Conservation (phyloP, 1,140 invertebrate genomes). For the Lepidostoma basale region DNA sequence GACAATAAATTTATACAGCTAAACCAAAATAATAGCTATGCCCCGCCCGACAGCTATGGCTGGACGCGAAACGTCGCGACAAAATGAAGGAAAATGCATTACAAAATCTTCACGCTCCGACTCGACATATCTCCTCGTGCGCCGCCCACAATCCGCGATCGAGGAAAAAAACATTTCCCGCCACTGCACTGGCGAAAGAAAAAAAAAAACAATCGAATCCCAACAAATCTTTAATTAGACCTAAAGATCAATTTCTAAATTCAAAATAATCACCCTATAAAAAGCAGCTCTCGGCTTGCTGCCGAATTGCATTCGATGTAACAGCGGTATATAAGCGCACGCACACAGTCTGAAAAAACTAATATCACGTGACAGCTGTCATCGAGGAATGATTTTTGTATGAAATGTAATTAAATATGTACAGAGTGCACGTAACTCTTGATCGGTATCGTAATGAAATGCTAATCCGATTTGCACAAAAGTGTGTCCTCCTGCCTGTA, state of each 20-base stretch:
- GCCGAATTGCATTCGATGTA: conserved; percentile 8
- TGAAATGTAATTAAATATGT: conserved; percentile 3
- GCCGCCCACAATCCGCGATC: not conserved
- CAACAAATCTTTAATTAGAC: conserved; percentile 26
- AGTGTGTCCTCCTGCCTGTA: not conserved
- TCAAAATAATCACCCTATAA: not conserved
- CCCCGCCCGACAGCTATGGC: conserved; percentile 14
- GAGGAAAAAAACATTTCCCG: not conserved
- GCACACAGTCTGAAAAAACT: not conserved
- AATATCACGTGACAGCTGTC: conserved; percentile 27
- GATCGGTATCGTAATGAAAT: not conserved
- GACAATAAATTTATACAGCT: conserved; percentile 4
- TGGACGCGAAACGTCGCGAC: conserved; percentile 6
- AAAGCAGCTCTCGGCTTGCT: conserved; percentile 3
- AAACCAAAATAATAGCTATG: conserved; percentile 9
- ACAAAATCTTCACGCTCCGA: not conserved
- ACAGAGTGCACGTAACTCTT: not conserved
- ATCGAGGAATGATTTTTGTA: not conserved
- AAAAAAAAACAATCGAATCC: not conserved
- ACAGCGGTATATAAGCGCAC: conserved; percentile 4
- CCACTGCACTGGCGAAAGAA: not conserved
- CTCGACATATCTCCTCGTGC: not conserved
- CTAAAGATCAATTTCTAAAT: conserved; percentile 30
- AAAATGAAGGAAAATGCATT: conserved; percentile 29
- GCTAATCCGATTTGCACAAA: not conserved